phyloP scores from a whole-genome alignment of 2,113 vertebrate species.

The Circaetus gallicus region DNA sequence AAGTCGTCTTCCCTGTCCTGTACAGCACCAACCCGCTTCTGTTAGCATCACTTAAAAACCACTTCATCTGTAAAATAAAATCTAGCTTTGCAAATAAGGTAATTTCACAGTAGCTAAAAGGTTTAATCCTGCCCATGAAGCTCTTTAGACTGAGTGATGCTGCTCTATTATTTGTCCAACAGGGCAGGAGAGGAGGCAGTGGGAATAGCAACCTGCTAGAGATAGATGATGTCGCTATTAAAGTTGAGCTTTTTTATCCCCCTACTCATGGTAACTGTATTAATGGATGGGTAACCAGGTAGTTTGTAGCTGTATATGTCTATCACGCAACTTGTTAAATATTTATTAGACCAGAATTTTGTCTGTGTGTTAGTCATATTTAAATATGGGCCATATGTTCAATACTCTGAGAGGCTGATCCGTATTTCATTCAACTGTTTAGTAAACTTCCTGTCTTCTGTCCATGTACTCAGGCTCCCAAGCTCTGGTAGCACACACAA shows the following conservation, averaged over 20 bases:
- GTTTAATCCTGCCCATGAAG: not conserved
- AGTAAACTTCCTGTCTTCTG: conserved; percentile 7
- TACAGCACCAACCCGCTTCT: not conserved
- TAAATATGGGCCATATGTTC: conserved; percentile 3
- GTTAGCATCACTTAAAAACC: not conserved
- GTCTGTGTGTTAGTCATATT: not conserved
- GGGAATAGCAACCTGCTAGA: not conserved
- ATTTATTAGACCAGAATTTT: conserved; percentile 12
- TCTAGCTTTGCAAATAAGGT: not conserved
- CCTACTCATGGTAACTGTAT: not conserved
- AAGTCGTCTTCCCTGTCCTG: not conserved
- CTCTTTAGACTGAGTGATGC: not conserved
- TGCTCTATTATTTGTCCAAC: not conserved
- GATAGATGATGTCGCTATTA: not conserved
- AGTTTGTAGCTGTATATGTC: not conserved
- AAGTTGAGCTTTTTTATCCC: not conserved
- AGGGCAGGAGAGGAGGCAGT: not conserved
- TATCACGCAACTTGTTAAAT: not conserved
- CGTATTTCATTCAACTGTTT: conserved; percentile 40
- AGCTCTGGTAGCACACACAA: not conserved
- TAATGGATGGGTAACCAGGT: not conserved
- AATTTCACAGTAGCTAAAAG: not conserved
- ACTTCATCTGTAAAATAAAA: not conserved
- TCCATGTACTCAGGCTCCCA: not conserved
- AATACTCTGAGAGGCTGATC: not conserved